phyloP scores from a whole-genome alignment of 2,113 vertebrate genomes.

The Sceloporus undulatus region DNA sequence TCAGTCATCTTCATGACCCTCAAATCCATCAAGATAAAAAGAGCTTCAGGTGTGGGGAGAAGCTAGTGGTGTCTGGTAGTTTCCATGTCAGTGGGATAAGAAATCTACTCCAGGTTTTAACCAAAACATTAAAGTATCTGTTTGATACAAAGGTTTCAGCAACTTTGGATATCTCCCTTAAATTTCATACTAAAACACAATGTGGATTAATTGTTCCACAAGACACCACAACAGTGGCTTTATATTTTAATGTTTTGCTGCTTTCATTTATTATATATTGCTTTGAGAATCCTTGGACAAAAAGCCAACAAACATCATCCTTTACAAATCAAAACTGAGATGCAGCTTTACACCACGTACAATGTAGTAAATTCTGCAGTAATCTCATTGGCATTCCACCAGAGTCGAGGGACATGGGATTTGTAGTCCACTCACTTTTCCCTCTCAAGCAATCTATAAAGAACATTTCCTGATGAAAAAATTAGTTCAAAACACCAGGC shows the following conservation, averaged over 20 bases:
- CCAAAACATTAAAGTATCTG: too few relatives aligned
- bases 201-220: too few relatives aligned
- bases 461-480: slow-evolving; percentile 17
- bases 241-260: background rate
- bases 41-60: too few relatives aligned
- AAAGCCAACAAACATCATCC: too few relatives aligned
- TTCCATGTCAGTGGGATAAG: too few relatives aligned
- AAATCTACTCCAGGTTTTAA: too few relatives aligned
- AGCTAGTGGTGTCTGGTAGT: too few relatives aligned
- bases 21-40: background rate
- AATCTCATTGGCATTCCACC: background rate
- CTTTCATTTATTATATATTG: background rate
- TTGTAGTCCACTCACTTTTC: background rate
- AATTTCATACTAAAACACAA: too few relatives aligned
- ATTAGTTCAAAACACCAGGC: background rate
- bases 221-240: too few relatives aligned
- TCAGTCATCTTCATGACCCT: background rate
- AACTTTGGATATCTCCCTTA: too few relatives aligned
- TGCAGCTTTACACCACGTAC: background rate
- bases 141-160: too few relatives aligned
- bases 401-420: background rate
- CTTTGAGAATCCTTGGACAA: background rate
- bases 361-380: background rate
- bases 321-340: background rate
- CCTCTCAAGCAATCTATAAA: slow-evolving; percentile 9